phyloP scores from a whole-genome alignment of 2,113 vertebrate genomes.

The Bos javanicus region DNA sequence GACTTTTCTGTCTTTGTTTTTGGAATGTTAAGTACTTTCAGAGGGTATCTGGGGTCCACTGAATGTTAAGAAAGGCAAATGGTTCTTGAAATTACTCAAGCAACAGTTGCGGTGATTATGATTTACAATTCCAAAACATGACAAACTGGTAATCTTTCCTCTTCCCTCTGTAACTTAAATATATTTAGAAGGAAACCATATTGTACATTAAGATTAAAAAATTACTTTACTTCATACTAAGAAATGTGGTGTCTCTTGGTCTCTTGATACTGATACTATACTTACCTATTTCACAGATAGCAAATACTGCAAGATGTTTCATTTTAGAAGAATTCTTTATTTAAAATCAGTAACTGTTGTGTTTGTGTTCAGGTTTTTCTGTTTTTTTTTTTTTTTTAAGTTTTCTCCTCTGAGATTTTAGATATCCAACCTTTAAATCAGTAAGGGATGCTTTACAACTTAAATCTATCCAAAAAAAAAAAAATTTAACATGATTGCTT shows the following conservation, averaged over 20 bases:
- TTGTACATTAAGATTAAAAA: not conserved
- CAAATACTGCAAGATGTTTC: not conserved
- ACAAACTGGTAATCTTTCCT: not conserved
- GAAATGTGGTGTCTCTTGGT: not conserved
- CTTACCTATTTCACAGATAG: not conserved
- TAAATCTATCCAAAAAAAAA: not conserved
- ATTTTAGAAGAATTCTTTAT: not conserved
- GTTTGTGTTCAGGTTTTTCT: not conserved
- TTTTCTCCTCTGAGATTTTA: not conserved
- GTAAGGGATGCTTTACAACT: not conserved
- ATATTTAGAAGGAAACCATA: not conserved
- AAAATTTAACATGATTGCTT: not conserved
- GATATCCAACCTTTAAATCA: not conserved
- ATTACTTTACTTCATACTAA: not conserved
- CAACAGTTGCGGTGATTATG: not conserved
- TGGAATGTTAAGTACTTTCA: slow-evolving; percentile 42
- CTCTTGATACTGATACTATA: not conserved
- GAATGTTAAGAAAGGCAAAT: slow-evolving; percentile 39
- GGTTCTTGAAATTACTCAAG: slow-evolving; percentile 42
- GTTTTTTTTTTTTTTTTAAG: not conserved
- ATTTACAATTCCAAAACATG: not conserved
- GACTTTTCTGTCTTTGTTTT: not conserved
- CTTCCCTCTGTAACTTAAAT: not conserved
- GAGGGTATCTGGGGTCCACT: not conserved
- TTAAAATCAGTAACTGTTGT: slow-evolving; percentile 19